Conservation (phyloP, 2,113 vertebrate species). For the Poicephalus gulielmi region DNA sequence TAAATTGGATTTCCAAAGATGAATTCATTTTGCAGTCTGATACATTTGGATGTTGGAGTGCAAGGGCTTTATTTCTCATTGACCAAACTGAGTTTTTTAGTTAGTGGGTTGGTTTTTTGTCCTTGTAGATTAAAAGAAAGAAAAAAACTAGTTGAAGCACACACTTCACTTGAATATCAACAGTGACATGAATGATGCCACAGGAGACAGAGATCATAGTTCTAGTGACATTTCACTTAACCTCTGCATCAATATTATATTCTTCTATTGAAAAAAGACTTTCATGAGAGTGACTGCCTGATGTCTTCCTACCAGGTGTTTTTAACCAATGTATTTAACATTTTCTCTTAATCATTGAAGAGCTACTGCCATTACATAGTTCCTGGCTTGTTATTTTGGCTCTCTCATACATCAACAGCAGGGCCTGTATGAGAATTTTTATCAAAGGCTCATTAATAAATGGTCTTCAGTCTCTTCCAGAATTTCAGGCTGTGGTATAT, state of each 20-base stretch:
- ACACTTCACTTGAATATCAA: neutral
- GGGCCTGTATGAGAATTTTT: neutral
- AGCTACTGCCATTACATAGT: neutral
- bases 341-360: slow-evolving; percentile 1
- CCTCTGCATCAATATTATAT: neutral
- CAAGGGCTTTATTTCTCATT: neutral
- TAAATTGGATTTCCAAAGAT: neutral
- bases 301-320: neutral
- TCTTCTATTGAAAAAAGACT: neutral
- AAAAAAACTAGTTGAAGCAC: neutral
- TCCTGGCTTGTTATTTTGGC: neutral
- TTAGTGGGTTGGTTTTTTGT: neutral
- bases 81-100: neutral
- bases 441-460: neutral
- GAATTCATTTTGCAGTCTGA: neutral
- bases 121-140: slow-evolving; percentile 6
- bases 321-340: neutral
- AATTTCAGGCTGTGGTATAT: neutral
- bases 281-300: neutral
- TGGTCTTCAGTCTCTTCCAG: neutral
- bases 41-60: neutral
- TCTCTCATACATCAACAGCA: neutral
- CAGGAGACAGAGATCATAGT: neutral
- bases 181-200: slow-evolving; percentile 2
- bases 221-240: neutral